Percentiles rank a stretch among this genome's conserved stretches.
Evolutionary conservation across 1,140 invertebrate species (phyloP).

Genomic region (silkworm (Bombyx mori)): DNA sequence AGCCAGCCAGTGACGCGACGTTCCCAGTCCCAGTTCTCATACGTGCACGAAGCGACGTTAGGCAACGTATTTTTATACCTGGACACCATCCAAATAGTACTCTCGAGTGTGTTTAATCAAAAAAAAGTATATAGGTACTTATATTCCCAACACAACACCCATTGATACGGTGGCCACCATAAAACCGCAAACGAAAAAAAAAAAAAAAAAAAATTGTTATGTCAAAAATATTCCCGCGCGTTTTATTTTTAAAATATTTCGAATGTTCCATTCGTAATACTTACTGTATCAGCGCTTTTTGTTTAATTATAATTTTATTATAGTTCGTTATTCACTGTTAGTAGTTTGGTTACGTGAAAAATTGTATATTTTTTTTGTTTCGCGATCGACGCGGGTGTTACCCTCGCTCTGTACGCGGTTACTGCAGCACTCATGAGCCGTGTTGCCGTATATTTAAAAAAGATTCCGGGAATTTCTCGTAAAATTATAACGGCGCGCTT

Average conservation of each 20-base stretch:
- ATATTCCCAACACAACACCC: constrained; percentile 10
- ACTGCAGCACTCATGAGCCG: constrained; percentile 1
- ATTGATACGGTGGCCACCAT: constrained; percentile 21
- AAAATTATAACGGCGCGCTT: neutral
- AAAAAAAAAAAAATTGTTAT: too few relatives aligned
- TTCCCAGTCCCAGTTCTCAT: constrained; percentile 25
- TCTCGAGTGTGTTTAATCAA: constrained; percentile 31
- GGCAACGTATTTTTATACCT: constrained; percentile 59
- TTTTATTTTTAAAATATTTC: too few relatives aligned
- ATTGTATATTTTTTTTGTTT: too few relatives aligned
- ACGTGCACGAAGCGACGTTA: constrained; percentile 39
- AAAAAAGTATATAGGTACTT: constrained; percentile 16
- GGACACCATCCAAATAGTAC: constrained; percentile 55
- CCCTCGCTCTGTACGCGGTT: constrained; percentile 3
- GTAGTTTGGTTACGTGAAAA: too few relatives aligned
- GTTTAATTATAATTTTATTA: too few relatives aligned
- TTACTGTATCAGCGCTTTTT: too few relatives aligned
- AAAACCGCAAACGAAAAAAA: too few relatives aligned
- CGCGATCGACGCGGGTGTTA: neutral
- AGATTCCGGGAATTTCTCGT: constrained; percentile 1
- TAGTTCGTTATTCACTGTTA: too few relatives aligned
- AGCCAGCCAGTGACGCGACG: constrained; percentile 6
- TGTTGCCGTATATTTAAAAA: neutral
- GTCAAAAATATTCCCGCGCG: too few relatives aligned
- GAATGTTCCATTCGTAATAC: too few relatives aligned